Base-by-base conservation (phyloP, 1,140 invertebrate genomes). In the Eupeodes corollae region DNA sequence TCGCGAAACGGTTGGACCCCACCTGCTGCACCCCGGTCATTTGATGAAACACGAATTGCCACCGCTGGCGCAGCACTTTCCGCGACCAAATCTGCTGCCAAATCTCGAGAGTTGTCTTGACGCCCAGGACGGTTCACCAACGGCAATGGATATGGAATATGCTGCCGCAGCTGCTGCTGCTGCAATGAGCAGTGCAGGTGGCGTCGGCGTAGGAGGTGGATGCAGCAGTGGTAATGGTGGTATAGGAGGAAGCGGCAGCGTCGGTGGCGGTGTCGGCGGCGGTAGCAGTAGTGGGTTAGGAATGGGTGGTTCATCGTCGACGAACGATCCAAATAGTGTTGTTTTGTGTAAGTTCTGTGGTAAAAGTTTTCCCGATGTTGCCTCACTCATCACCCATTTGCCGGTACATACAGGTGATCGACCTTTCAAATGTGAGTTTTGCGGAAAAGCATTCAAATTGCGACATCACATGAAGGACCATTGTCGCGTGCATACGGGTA, bases 381-480 rank as follows among this genome's bases (percentile, higher is more conserved):
- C 84, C 50, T 85, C 85, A 39, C 75, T 90, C 53, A 89, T 90
- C 63, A 78, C 83, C 50, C 87, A 90, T 67, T 73, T 90, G 61
- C 87, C 87, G 16, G 84, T 86, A 43, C 89, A 92, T 69, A 91
- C 88, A 43, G 88, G 87, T 47, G 87, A 91, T 63, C 72, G 86
- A 57, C 88, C 87, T 34, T 90, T 90, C 69, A 89, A 89, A 72
- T 91, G 88, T 75, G 86, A 89, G 69, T 88, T 88, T 73, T 90
- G 88, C 69, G 87, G 86, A 47, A 89, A 89, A 72, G 85, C 86
- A 50, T 91, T 91, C 74, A 91, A 91, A 67, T 70, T 90, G 53
- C 76, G 88, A 40, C 87, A 91, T 67, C 88, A 91, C 72, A 90
- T 92, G 88, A 91, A 90, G 71, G 88, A 91, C 70, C 88, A 91